Conservation (phyloP, 2,797 vertebrate genomes). For the Siniperca scherzeri region DNA sequence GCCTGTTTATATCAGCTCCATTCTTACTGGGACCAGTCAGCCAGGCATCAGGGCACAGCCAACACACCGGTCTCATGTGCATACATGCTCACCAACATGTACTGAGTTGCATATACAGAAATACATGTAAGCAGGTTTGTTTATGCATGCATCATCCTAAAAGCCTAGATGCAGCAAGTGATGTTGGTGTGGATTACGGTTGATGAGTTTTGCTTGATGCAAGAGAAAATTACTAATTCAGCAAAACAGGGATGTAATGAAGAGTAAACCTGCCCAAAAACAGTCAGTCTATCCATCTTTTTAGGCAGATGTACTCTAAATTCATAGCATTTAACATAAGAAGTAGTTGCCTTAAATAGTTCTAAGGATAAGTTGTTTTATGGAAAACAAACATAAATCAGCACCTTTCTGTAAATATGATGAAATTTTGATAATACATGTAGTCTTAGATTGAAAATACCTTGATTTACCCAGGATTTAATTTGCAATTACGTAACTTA, state of each 20-base stretch:
- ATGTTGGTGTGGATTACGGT: neutral
- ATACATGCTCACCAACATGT: constrained; percentile 27
- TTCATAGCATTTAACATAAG: neutral
- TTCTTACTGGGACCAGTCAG: constrained; percentile 81
- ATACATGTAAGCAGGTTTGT: constrained; percentile 10
- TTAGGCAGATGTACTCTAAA: neutral
- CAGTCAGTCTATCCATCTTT: neutral
- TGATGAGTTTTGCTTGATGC: neutral
- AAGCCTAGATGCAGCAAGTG: neutral
- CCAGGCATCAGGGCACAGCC: constrained; percentile 68
- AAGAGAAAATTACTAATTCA: neutral
- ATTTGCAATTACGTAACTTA: neutral
- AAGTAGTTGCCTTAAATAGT: neutral
- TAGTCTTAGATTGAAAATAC: neutral
- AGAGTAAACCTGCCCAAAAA: neutral
- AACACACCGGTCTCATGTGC: constrained; percentile 25
- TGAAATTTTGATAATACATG: neutral
- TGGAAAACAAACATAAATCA: constrained; percentile 1
- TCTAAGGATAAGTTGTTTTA: neutral
- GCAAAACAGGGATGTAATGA: neutral
- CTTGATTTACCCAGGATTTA: neutral
- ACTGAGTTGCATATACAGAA: neutral
- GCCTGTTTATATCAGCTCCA: constrained; percentile 86
- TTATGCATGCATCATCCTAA: neutral
- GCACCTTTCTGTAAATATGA: neutral